Evolutionary conservation across 2,888 invertebrate genomes (phyloP).

Genomic region (Acrobasis consociella): DNA sequence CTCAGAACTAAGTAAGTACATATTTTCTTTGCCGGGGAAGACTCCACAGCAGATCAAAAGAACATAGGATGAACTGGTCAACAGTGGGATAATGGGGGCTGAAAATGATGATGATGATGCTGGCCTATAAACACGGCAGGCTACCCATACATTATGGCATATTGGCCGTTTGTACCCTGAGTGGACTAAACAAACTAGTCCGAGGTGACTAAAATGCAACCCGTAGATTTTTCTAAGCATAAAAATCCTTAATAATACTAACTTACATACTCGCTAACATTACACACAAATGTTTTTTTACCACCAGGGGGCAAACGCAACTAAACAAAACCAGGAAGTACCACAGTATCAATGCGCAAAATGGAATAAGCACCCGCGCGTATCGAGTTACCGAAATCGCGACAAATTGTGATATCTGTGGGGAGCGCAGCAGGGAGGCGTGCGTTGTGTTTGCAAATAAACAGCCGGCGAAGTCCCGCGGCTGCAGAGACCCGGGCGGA

Average conservation of each 20-base stretch:
- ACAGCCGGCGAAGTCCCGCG: conserved; percentile 68
- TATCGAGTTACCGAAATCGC: conserved; percentile 68
- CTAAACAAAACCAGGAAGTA: conserved; percentile 24
- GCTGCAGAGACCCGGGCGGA: conserved; percentile 35
- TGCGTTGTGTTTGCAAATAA: conserved; percentile 78
- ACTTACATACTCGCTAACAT: neutral
- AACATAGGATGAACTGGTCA: too few species aligned
- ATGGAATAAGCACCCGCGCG: conserved; percentile 29
- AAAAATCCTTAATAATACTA: too few species aligned
- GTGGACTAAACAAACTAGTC: too few species aligned
- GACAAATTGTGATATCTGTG: conserved; percentile 66
- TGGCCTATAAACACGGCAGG: too few species aligned
- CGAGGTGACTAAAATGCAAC: too few species aligned
- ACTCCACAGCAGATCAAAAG: too few species aligned
- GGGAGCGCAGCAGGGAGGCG: conserved; percentile 60
- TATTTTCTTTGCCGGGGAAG: too few species aligned
- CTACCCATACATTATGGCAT: too few species aligned
- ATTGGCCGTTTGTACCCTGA: too few species aligned
- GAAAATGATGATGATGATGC: too few species aligned
- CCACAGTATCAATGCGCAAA: conserved; percentile 23
- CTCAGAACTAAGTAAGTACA: neutral
- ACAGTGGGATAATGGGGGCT: too few species aligned
- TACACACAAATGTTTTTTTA: conserved; percentile 15
- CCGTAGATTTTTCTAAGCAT: too few species aligned
- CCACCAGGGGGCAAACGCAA: conserved; percentile 7